Evolutionary conservation across 2,797 vertebrate species (phyloP).

Genomic region (Loris lydekkerianus): DNA sequence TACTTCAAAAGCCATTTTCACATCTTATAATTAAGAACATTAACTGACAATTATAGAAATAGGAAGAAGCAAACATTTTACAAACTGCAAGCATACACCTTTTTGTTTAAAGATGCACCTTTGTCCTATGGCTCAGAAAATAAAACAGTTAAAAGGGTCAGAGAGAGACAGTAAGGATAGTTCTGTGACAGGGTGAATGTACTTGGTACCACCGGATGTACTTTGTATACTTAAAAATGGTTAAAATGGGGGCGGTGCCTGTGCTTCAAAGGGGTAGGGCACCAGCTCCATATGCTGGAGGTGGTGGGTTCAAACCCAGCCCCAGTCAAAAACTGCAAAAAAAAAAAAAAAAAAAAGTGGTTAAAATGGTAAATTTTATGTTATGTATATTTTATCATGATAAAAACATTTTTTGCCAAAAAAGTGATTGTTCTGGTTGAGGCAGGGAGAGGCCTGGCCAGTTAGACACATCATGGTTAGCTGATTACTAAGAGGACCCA

Average conservation of each 20-base stretch:
- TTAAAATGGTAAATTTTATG: not conserved
- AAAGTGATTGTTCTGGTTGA: not conserved
- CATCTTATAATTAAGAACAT: not conserved
- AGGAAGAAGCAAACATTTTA: not conserved
- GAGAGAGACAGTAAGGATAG: not conserved
- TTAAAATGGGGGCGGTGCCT: not conserved
- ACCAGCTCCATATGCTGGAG: no score
- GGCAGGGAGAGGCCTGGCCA: no score
- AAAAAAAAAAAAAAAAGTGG: not conserved
- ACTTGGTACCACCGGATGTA: not conserved
- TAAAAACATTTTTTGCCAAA: not conserved
- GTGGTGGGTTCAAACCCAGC: no score
- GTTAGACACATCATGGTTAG: not conserved
- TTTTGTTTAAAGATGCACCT: not conserved
- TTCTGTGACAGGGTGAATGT: not conserved
- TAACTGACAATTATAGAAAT: slow-evolving; percentile 14
- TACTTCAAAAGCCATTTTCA: not conserved
- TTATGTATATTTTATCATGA: not conserved
- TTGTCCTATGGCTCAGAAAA: not conserved
- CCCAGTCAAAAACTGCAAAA: not conserved
- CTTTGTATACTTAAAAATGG: not conserved
- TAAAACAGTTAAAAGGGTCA: not conserved
- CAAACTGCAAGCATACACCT: not conserved
- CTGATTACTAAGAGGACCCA: not conserved
- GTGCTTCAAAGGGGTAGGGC: no score